Percentiles rank a stretch among this genome's conserved stretches.
Conservation (phyloP, 2,888 invertebrate species). For the Polyommatus iphigenia region DNA sequence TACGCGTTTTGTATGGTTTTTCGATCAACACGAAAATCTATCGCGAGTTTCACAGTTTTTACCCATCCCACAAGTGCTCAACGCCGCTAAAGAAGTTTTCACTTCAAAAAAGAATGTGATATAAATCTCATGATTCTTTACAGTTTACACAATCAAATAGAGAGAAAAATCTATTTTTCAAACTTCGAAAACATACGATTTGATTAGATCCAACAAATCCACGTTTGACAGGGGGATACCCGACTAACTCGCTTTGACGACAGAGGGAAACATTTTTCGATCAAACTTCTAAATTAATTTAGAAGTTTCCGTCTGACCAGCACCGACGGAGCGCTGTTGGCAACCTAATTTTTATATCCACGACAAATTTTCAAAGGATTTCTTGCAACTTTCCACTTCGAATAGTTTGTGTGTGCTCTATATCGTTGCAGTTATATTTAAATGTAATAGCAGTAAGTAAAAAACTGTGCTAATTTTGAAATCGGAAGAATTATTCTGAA, state of each 20-base stretch:
- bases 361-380: slow-evolving; percentile 42
- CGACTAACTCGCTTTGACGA: slow-evolving; percentile 45
- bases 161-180: not conserved
- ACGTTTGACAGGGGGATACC: slow-evolving; percentile 14
- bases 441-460: no score
- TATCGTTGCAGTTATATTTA: not conserved
- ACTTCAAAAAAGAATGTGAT: no score
- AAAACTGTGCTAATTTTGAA: no score
- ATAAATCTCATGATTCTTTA: no score
- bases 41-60: no score
- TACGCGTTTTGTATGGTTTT: no score
- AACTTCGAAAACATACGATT: not conserved
- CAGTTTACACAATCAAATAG: no score
- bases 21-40: no score
- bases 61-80: no score
- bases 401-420: not conserved
- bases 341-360: slow-evolving; percentile 60
- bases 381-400: not conserved
- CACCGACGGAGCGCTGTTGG: slow-evolving; percentile 43
- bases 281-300: slow-evolving; percentile 74
- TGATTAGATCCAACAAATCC: slow-evolving; percentile 23
- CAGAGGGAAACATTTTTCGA: slow-evolving; percentile 67
- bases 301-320: slow-evolving; percentile 64
- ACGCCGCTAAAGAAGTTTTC: no score
- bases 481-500: no score